Conservation (phyloP, 2,113 vertebrate genomes). For the Acanthisitta chloris region DNA sequence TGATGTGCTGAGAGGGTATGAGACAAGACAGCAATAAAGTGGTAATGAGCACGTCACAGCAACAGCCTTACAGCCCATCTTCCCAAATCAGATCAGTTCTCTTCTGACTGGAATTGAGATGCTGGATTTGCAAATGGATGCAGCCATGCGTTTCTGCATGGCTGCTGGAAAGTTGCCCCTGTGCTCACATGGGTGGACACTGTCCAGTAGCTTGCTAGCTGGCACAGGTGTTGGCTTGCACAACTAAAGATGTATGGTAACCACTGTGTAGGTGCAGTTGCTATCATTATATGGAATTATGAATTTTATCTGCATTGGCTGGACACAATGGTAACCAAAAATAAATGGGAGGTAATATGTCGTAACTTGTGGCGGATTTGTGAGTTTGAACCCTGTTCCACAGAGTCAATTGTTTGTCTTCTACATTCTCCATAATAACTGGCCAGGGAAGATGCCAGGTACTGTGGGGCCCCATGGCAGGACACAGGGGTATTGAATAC, state of each 20-base stretch:
- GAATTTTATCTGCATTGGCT: background rate
- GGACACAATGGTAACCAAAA: background rate
- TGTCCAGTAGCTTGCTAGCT: background rate
- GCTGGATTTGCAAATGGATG: background rate
- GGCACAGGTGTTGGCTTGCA: background rate
- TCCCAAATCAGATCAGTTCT: background rate
- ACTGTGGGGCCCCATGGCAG: background rate
- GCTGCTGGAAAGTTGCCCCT: background rate
- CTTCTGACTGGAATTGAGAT: background rate
- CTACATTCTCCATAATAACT: background rate
- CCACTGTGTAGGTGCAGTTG: background rate
- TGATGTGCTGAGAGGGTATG: background rate
- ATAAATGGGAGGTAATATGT: background rate
- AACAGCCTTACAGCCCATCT: background rate
- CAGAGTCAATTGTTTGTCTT: background rate
- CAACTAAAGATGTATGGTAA: background rate
- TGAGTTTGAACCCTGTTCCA: background rate
- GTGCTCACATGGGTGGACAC: background rate
- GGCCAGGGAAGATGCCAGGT: background rate
- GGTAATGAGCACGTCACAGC: background rate
- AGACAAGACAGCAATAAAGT: background rate
- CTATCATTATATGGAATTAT: background rate
- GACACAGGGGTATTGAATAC: background rate
- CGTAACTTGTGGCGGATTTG: background rate
- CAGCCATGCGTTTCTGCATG: background rate